A percentile compares a stretch with the other conserved stretches of the same genome.
Evolutionary conservation across 2,113 vertebrate genomes (phyloP).

Genomic region (Crotalus viridis): DNA sequence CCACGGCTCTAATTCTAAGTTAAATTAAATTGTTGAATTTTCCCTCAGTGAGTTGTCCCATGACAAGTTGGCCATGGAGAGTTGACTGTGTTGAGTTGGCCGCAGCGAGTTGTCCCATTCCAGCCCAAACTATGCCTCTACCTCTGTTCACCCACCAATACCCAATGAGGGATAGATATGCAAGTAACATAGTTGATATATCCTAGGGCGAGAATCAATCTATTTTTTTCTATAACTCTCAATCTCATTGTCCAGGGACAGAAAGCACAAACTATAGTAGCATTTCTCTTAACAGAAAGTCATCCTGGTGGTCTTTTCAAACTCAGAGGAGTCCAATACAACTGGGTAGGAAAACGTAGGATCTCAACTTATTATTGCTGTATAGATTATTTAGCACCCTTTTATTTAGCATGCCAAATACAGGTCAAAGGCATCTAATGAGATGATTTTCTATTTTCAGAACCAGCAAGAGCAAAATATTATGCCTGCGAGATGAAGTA

Average conservation of each 20-base stretch:
- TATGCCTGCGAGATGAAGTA: neutral
- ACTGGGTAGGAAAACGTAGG: slow-evolving; percentile 19
- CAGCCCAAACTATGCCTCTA: neutral
- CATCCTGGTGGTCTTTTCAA: neutral
- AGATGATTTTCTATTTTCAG: neutral
- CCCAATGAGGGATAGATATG: neutral
- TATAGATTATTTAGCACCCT: slow-evolving; percentile 29
- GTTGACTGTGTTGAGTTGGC: too few relatives aligned
- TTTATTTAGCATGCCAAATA: neutral
- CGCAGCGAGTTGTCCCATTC: too few relatives aligned
- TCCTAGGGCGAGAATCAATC: neutral
- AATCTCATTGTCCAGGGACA: neutral
- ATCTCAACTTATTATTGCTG: slow-evolving; percentile 14
- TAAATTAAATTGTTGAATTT: too few relatives aligned
- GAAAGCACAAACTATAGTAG: neutral
- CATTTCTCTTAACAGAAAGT: slow-evolving; percentile 2
- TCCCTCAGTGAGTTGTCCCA: too few relatives aligned
- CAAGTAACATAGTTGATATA: neutral
- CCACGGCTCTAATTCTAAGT: too few relatives aligned
- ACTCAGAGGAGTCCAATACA: slow-evolving; percentile 20
- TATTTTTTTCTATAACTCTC: neutral
- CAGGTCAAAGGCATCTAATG: slow-evolving; percentile 26
- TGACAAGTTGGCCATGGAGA: too few relatives aligned
- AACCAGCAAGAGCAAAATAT: neutral
- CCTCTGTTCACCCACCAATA: neutral